These are phyloP conservation scores for Anarhynchus alexandrinus DNA, from an alignment of 2,113 vertebrate genomes.

Conservation along the genomic window DNA sequence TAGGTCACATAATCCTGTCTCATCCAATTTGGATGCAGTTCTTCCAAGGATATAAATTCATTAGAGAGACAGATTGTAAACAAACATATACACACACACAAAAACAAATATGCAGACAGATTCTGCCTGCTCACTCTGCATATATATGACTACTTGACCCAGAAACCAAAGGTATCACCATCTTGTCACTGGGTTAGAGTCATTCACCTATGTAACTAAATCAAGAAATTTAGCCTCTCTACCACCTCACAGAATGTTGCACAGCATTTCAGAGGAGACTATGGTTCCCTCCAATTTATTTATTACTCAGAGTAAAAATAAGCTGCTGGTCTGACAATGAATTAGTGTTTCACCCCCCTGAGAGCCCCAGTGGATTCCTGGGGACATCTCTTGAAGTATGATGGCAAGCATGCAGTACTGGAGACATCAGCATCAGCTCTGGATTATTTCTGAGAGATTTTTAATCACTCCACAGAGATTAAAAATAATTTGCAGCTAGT, in stretches of 20 bases:
- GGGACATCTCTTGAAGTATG: not conserved
- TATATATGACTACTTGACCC: conserved; percentile 35
- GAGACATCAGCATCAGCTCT: not conserved
- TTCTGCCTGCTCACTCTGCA: conserved; percentile 13
- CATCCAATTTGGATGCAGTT: not conserved
- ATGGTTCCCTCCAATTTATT: not conserved
- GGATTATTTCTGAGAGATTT: not conserved
- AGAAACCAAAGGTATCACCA: conserved; percentile 27
- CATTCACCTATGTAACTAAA: not conserved
- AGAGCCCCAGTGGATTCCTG: not conserved
- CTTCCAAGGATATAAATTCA: conserved; percentile 42
- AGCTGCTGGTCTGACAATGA: not conserved
- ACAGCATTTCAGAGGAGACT: not conserved
- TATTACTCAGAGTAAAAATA: not conserved
- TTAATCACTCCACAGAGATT: not conserved
- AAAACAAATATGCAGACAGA: not conserved
- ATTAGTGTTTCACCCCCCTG: not conserved
- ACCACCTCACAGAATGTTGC: not conserved
- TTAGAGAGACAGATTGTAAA: conserved; percentile 44
- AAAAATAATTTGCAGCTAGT: not conserved
- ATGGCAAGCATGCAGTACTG: not conserved
- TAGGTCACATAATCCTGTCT: conserved; percentile 25
- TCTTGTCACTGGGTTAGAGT: conserved; percentile 17
- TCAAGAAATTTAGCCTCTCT: not conserved
- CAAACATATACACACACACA: not conserved